These are phyloP conservation scores for Galbula dea DNA, from an alignment of 2,113 vertebrate species.

Conservation along the genomic window DNA sequence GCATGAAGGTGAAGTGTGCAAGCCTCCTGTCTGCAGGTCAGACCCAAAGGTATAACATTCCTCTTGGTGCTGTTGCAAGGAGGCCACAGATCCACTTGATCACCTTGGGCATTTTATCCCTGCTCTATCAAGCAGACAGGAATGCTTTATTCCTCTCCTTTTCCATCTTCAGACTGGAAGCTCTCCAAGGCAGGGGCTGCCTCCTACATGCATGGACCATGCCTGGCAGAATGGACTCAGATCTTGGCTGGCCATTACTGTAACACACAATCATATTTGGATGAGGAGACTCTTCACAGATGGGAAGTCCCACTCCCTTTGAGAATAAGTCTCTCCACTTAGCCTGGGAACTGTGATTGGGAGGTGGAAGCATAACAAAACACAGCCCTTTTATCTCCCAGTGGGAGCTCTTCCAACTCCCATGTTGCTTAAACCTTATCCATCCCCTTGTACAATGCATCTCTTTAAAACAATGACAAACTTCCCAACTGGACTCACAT, in stretches of 20 bases:
- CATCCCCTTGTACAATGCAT: background rate
- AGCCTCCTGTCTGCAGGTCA: background rate
- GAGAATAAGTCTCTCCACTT: background rate
- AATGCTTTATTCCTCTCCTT: background rate
- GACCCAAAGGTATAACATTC: background rate
- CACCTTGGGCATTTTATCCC: background rate
- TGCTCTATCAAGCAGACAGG: background rate
- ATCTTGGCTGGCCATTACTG: background rate
- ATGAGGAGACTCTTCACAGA: background rate
- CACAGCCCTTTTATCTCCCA: background rate
- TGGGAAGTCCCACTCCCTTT: constrained; percentile 20
- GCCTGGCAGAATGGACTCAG: background rate
- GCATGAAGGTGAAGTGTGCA: background rate
- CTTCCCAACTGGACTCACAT: background rate
- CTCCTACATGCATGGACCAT: background rate
- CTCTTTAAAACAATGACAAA: background rate
- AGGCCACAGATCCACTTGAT: accelerated
- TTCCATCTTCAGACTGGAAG: background rate
- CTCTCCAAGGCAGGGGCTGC: background rate
- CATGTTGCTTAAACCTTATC: background rate
- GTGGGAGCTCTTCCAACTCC: background rate
- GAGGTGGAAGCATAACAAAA: constrained; percentile 23
- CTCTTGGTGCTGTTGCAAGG: background rate
- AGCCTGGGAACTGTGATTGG: background rate
- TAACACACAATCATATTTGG: background rate